phyloP scores from a whole-genome alignment of 2,113 vertebrate species.

The Nycticorax nycticorax region DNA sequence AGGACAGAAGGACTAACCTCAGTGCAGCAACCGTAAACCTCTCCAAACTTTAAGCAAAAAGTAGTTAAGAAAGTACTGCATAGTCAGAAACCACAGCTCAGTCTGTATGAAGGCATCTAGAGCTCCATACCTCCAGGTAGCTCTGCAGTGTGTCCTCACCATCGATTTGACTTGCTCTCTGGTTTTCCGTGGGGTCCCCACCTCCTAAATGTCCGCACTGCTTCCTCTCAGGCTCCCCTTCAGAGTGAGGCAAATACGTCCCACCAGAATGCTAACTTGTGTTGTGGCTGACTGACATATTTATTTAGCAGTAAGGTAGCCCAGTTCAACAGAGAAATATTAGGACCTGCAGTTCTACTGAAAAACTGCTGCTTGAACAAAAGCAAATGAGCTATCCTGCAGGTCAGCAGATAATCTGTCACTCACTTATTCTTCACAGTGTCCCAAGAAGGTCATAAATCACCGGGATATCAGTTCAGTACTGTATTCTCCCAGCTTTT shows the following conservation, averaged over 20 bases:
- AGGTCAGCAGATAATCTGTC: conserved; percentile 35
- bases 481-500: background rate
- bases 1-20: background rate
- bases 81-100: background rate
- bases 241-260: background rate
- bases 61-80: background rate
- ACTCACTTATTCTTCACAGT: conserved; percentile 18
- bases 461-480: background rate
- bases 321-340: conserved; percentile 5
- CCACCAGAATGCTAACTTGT: background rate
- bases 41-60: background rate
- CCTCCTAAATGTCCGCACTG: background rate
- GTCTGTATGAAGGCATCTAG: background rate
- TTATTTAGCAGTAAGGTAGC: conserved; percentile 5
- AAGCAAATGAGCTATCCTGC: conserved; percentile 10
- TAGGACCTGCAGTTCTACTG: background rate
- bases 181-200: background rate
- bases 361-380: conserved; percentile 37
- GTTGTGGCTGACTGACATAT: background rate
- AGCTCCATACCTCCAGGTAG: background rate
- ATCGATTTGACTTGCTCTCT: background rate
- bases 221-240: background rate
- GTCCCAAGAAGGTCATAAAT: conserved; percentile 30
- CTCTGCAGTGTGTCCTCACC: background rate
- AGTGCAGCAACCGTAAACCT: background rate